Conservation (phyloP, 2,888 invertebrate species). For the Gerosis bhagava region DNA sequence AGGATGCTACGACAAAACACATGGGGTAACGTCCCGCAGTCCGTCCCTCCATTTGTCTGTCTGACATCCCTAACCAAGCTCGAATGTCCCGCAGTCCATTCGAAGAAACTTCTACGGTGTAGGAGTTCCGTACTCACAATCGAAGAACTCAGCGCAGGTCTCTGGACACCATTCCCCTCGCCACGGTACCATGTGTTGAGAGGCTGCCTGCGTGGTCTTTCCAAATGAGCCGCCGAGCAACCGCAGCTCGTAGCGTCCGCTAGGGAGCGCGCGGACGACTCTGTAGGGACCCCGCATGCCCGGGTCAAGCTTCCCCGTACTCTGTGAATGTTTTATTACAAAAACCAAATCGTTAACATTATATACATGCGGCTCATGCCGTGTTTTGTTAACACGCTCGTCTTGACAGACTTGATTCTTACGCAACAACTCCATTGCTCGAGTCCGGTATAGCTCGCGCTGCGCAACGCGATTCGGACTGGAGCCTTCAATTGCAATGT, state of each 20-base stretch:
- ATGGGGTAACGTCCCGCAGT: conserved; percentile 1
- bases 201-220: background rate
- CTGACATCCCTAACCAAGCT: no score
- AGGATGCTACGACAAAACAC: background rate
- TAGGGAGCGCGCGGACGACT: background rate
- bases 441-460: background rate
- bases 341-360: no score
- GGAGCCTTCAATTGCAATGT: conserved; percentile 21
- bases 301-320: background rate
- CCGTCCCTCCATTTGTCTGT: no score
- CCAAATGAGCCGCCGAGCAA: background rate
- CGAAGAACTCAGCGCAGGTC: background rate
- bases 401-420: no score
- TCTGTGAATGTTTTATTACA: background rate
- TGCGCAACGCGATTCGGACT: conserved; percentile 13
- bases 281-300: conserved; percentile 2
- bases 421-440: no score
- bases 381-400: no score
- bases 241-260: background rate
- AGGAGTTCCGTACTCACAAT: no score
- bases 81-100: conserved; percentile 4
- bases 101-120: no score
- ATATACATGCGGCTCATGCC: no score
- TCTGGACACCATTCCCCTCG: background rate
- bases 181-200: background rate